Evolutionary conservation across 2,888 invertebrate genomes (phyloP).

Genomic region (Agrochola circellaris): DNA sequence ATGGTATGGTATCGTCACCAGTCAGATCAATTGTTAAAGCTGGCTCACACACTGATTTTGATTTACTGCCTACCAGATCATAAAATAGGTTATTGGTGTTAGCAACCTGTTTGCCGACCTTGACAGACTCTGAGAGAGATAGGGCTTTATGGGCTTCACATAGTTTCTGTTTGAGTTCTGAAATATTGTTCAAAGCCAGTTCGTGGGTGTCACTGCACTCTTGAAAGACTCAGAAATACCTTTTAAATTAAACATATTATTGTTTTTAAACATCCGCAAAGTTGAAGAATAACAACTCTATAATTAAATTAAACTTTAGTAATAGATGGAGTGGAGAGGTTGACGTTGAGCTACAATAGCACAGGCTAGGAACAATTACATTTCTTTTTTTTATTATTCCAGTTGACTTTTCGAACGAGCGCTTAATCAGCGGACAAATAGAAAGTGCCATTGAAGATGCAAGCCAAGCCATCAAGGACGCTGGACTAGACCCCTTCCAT

Average conservation of each 20-base stretch:
- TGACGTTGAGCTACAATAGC: neutral
- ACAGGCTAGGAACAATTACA: neutral
- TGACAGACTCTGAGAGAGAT: no score
- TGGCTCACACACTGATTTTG: no score
- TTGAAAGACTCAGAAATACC: no score
- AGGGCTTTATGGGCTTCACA: no score
- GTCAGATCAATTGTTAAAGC: no score
- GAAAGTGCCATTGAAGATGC: slow-evolving; percentile 69
- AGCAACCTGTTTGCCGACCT: no score
- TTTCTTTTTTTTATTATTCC: neutral
- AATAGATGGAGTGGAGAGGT: neutral
- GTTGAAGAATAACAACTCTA: neutral
- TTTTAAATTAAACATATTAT: neutral
- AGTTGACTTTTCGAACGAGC: slow-evolving; percentile 54
- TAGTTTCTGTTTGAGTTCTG: no score
- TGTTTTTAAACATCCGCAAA: neutral
- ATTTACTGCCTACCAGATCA: no score
- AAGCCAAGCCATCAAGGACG: slow-evolving; percentile 70
- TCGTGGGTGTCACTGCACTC: no score
- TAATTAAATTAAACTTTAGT: neutral
- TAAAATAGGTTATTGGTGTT: no score
- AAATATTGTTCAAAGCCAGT: no score
- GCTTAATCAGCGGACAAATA: slow-evolving; percentile 71
- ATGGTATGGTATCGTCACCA: no score
- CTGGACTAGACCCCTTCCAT: slow-evolving; percentile 77